These are phyloP conservation scores for Heliconius ethilla DNA, from an alignment of 2,888 invertebrate genomes.

Conservation along the genomic window DNA sequence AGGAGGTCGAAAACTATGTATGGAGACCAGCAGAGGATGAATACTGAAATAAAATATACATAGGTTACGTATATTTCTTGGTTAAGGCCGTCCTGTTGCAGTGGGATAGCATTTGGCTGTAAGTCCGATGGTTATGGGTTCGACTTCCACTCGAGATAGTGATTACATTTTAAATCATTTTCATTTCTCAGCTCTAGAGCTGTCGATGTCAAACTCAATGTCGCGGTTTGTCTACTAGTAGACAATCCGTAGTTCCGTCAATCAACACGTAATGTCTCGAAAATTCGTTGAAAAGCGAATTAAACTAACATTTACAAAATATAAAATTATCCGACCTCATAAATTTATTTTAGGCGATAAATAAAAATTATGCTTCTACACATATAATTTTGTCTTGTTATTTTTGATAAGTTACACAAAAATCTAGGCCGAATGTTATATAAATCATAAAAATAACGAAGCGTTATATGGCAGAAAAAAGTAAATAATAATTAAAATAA, in stretches of 20 bases:
- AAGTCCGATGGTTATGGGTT: background rate
- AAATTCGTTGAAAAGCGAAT: background rate
- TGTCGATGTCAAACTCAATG: too few species aligned
- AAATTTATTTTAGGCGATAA: background rate
- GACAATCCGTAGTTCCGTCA: background rate
- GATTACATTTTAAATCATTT: background rate
- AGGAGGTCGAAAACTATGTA: slow-evolving; percentile 95
- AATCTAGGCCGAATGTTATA: slow-evolving; percentile 12
- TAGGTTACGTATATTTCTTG: background rate
- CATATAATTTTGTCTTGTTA: slow-evolving; percentile 12
- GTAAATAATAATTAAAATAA: slow-evolving; percentile 16
- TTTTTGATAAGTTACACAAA: slow-evolving; percentile 11
- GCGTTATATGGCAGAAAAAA: background rate
- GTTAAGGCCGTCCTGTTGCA: background rate
- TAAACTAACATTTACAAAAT: background rate
- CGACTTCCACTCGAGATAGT: background rate
- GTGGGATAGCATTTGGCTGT: background rate
- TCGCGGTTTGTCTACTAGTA: too few species aligned
- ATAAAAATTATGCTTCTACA: slow-evolving; percentile 8
- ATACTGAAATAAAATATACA: slow-evolving; percentile 83
- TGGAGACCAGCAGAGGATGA: slow-evolving; percentile 97
- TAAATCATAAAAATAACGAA: slow-evolving; percentile 21
- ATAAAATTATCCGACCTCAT: background rate
- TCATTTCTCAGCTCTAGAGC: background rate
- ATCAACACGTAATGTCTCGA: background rate